Evolutionary conservation across 2,113 vertebrate genomes (phyloP).

Genomic region (Archilochus colubris): DNA sequence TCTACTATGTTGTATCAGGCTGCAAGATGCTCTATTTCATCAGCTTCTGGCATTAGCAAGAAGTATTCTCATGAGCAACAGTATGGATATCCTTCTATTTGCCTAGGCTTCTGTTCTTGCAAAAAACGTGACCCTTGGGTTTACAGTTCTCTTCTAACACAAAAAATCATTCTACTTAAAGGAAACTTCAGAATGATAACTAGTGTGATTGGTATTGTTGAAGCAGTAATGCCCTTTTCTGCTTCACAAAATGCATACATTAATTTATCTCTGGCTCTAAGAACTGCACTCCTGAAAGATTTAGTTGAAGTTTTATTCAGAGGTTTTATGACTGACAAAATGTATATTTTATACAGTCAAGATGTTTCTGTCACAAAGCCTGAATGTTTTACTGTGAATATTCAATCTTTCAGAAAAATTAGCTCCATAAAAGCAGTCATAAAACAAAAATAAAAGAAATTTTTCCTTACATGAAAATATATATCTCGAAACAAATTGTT

Average conservation of each 20-base stretch:
- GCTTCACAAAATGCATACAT: conserved; percentile 20
- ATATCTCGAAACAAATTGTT: conserved; percentile 46
- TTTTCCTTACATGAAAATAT: conserved; percentile 38
- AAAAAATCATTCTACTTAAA: conserved; percentile 9
- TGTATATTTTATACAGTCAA: conserved; percentile 17
- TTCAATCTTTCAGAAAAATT: conserved; percentile 52
- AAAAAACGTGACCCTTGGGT: not conserved
- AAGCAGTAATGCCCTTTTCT: conserved; percentile 23
- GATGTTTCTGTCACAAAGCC: conserved; percentile 36
- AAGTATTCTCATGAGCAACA: not conserved
- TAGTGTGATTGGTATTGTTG: conserved; percentile 20
- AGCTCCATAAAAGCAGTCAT: conserved; percentile 46
- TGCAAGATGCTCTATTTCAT: not conserved
- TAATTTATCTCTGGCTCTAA: conserved; percentile 27
- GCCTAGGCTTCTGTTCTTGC: not conserved
- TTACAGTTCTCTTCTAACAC: not conserved
- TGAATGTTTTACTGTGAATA: conserved; percentile 37
- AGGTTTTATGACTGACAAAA: conserved; percentile 55
- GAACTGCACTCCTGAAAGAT: not conserved
- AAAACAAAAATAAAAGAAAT: conserved; percentile 45
- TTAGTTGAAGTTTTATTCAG: conserved; percentile 35
- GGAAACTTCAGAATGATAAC: conserved; percentile 16
- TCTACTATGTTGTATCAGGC: not conserved
- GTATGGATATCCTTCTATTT: not conserved
- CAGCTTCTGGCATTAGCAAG: not conserved